These are phyloP conservation scores for Mus spretus DNA, from an alignment of 2,797 vertebrate species.

Conservation along the genomic window DNA sequence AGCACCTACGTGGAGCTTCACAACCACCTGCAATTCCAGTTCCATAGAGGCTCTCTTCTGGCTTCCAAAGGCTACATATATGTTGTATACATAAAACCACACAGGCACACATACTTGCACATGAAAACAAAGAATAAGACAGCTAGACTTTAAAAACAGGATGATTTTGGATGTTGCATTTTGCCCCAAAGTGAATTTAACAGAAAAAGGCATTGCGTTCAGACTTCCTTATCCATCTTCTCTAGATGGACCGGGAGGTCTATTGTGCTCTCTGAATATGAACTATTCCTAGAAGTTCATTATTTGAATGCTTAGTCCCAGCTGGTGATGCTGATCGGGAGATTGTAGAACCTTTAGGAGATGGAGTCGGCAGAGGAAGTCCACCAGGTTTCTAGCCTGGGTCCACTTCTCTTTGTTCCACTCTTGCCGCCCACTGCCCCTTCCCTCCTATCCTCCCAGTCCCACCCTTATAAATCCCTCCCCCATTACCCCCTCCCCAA, in stretches of 20 bases:
- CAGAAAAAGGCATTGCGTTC: slow-evolving; percentile 17
- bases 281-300: neutral
- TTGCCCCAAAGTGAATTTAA: slow-evolving; percentile 13
- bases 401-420: neutral
- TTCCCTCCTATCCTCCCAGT: too few relatives aligned
- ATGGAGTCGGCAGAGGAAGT: neutral
- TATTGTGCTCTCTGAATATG: neutral
- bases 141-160: neutral
- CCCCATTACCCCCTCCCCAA: neutral
- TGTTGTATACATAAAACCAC: neutral
- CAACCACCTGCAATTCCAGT: neutral
- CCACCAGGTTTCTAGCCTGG: neutral
- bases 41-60: neutral
- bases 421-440: too few relatives aligned
- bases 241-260: slow-evolving; percentile 13
- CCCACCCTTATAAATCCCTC: too few relatives aligned
- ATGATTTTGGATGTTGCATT: slow-evolving; percentile 2
- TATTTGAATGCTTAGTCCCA: neutral
- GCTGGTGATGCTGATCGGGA: neutral
- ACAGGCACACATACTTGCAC: neutral
- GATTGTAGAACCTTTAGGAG: neutral
- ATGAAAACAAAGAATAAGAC: neutral
- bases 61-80: neutral
- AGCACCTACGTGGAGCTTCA: neutral
- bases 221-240: slow-evolving; percentile 30